Evolutionary conservation across 2,797 vertebrate genomes (phyloP), one percentile per base, ranked within the genome.

Genomic region (Rhinophrynus dorsalis): DNA sequence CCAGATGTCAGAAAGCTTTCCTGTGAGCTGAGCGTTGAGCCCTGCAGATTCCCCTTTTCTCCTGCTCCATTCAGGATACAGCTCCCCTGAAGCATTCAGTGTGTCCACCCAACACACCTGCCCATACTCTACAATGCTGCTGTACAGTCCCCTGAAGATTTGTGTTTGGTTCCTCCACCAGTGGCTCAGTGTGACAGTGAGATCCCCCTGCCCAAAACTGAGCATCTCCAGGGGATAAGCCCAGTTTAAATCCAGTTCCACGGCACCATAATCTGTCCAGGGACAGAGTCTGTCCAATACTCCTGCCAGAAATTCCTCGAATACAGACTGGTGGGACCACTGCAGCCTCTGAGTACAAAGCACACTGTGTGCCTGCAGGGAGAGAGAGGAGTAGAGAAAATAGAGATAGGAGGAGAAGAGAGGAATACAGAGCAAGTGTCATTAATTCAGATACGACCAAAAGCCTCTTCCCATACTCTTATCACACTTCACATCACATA

Each of bases 201-300:
- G 69, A 35, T 66, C 62, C 62, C 62, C 70, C 56, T 45, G 70
- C 21, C 62, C 55, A 60, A 67, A 73, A 54, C 70, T 60, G 62
- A 66, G 62, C 70, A 73, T 73, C 70, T 73, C 70, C 70, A 73
- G 70, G 70, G 62, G 70, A 59, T 67, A 37, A 67, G 29, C 70
- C 62, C 70, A 66, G 62, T 52, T 35, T 66, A 67, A 51, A 60
- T 54, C 24, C 47, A 37, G 47, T 54, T 66, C 55, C 62, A 47
- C 45, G 10, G 48, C 62, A 73, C 70, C 70, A 73, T 73, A 73
- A 55, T 67, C 27, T 33, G 13, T 40, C 15, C 32, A 32, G 26
- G 35, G 23, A 37, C 21, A 26, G 10, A 52, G 37, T n/a, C 30
- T 27, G 45, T 29, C 70, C 29, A 24, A 20, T 24, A 3, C 33